These are phyloP conservation scores for Agriopis marginaria DNA, from an alignment of 2,888 invertebrate genomes.

Conservation along the genomic window DNA sequence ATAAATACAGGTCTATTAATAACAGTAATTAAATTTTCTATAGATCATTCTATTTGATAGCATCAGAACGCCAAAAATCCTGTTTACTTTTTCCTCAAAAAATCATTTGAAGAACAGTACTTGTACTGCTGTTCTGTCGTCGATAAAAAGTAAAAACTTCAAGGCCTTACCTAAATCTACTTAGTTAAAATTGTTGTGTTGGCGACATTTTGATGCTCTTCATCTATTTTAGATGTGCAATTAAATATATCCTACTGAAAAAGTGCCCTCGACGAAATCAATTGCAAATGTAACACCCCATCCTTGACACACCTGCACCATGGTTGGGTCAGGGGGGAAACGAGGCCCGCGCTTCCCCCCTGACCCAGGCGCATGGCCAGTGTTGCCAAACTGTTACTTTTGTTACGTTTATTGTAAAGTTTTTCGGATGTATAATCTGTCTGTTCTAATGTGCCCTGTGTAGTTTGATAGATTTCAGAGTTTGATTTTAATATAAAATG, in stretches of 20 bases:
- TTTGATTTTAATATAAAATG: too few relatives aligned
- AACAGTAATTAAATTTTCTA: too few relatives aligned
- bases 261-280: constrained; percentile 19
- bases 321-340: constrained; percentile 32
- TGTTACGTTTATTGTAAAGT: neutral
- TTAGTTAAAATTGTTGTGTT: neutral
- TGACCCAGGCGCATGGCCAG: neutral
- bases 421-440: neutral
- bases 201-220: neutral
- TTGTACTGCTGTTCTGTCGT: too few relatives aligned
- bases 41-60: too few relatives aligned
- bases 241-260: neutral
- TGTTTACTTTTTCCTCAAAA: too few relatives aligned
- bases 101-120: too few relatives aligned
- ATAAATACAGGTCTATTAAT: too few relatives aligned
- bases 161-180: too few relatives aligned
- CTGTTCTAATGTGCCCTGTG: too few relatives aligned
- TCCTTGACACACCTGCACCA: constrained; percentile 48
- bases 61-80: too few relatives aligned
- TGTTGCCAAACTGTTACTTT: neutral
- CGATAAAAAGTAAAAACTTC: too few relatives aligned
- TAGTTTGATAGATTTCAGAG: too few relatives aligned
- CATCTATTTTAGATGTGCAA: neutral
- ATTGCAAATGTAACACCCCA: constrained; percentile 32
- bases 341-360: constrained; percentile 1